Evolutionary conservation across 2,888 invertebrate species (phyloP).

Genomic region (Gymnoscelis rufifasciata): DNA sequence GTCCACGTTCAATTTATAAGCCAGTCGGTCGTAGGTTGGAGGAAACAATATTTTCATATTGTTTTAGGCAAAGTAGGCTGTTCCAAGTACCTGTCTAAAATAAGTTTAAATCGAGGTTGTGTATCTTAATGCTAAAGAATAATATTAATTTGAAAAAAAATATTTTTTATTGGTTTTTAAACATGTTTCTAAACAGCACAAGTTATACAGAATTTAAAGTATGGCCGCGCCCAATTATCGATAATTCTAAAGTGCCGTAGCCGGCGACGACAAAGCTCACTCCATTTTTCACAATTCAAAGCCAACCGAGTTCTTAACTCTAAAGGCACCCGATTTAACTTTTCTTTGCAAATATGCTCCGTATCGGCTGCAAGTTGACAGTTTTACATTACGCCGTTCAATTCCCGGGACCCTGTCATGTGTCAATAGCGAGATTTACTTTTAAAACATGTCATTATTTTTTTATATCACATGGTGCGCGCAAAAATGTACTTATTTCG

Average conservation of each 20-base stretch:
- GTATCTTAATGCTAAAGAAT: too few species aligned
- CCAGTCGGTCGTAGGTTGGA: slow-evolving; percentile 59
- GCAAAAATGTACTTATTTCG: slow-evolving; percentile 78
- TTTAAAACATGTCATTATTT: slow-evolving; percentile 75
- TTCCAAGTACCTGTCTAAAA: slow-evolving; percentile 7
- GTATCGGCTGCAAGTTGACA: slow-evolving; percentile 25
- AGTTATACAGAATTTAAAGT: neutral
- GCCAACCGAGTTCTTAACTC: slow-evolving; percentile 13
- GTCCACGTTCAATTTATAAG: slow-evolving; percentile 71
- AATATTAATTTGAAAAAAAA: too few species aligned
- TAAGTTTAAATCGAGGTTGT: slow-evolving; percentile 1
- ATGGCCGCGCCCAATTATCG: neutral
- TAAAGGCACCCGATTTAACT: slow-evolving; percentile 21
- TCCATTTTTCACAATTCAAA: slow-evolving; percentile 3
- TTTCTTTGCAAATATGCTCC: slow-evolving; percentile 23
- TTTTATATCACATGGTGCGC: slow-evolving; percentile 71
- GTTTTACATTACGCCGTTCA: slow-evolving; percentile 28
- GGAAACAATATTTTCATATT: slow-evolving; percentile 65
- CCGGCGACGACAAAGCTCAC: neutral
- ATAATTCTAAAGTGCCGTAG: neutral
- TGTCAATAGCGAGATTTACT: slow-evolving; percentile 65
- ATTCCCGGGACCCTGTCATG: slow-evolving; percentile 41
- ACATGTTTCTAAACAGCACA: neutral
- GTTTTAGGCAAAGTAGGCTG: slow-evolving; percentile 53
- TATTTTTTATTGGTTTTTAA: too few species aligned